phyloP scores from a whole-genome alignment of 2,113 vertebrate genomes.

The Crypturellus undulatus region DNA sequence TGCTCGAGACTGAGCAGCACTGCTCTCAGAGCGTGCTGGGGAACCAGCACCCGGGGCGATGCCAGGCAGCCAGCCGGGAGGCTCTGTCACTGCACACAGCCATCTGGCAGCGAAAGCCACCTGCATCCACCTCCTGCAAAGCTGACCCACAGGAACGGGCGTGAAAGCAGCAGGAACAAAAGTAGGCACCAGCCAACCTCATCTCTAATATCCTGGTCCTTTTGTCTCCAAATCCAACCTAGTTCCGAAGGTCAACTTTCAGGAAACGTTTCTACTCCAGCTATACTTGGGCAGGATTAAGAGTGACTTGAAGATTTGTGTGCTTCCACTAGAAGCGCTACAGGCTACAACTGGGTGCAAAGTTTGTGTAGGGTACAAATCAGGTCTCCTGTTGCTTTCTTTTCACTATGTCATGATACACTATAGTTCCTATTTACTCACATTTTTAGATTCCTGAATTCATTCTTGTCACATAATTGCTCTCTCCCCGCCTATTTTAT shows the following conservation, averaged over 20 bases:
- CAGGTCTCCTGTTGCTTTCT: neutral
- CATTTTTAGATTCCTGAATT: slow-evolving; percentile 20
- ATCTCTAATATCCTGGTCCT: neutral
- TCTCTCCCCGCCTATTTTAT: neutral
- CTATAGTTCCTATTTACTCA: neutral
- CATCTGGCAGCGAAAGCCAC: neutral
- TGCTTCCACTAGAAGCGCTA: neutral
- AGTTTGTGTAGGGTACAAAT: neutral
- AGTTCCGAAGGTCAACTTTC: neutral
- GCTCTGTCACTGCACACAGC: neutral
- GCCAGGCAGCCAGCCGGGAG: neutral
- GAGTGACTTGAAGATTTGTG: neutral
- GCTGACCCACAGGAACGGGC: neutral
- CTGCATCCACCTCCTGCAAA: neutral
- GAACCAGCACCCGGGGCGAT: neutral
- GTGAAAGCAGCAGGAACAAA: neutral
- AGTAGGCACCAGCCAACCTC: neutral
- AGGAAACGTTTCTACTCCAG: neutral
- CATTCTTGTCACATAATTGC: slow-evolving; percentile 14
- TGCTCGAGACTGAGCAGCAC: neutral
- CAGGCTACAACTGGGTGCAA: neutral
- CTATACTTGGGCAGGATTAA: neutral
- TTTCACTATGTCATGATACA: neutral
- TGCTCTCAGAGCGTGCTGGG: neutral
- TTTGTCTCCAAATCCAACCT: neutral